Base-by-base conservation (phyloP, 1,140 invertebrate genomes). In the Zophobas atratus region DNA sequence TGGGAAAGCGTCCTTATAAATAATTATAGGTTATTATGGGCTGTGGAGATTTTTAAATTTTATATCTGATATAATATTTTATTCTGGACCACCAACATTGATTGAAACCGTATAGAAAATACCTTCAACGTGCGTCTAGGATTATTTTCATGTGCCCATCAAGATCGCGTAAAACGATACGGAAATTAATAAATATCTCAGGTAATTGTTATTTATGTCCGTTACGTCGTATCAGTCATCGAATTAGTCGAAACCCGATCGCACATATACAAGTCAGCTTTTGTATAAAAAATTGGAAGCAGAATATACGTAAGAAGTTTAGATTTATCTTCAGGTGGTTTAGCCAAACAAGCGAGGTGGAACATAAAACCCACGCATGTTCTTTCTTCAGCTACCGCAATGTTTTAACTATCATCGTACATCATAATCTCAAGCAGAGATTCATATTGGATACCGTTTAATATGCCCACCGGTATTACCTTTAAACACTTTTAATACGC, bases 31-130 rank as follows among this genome's bases (percentile, higher is more conserved):
- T 75, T 81, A 81, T 79, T 79, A 79, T 77, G 73, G 77, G 35
- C 67, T 76, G 72, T 81, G 49, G 75, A 79, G 71, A 76, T 76
- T 79, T 79, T 79, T 79, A 71, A 79, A 79, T 56, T 67, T 77
- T 76, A 79, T 77, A 81, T 79, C 80, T 79, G 80, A 81, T 81
- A 81, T 76, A 70, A 81, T 81, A 81, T 81, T 81, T 78, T 74
- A 81, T 81, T 81, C 75, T 56, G 71, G 80, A 81, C 80, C 80
- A 81, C 80, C 80, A 81, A 79, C 80, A 77, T 72, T 55, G 80
- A 78, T 73, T 73, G 71, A 56, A 72, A 33, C 1, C 4, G 57
- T 6, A 63, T 34, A 72, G 33, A 72, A 53, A 34, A 53, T 3
- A 51, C 4, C 49, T n/a, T 51, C 49, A 51, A 46, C 43, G 4